Conservation (phyloP, 2,797 vertebrate genomes). For the Chiropotes sagulatus region DNA sequence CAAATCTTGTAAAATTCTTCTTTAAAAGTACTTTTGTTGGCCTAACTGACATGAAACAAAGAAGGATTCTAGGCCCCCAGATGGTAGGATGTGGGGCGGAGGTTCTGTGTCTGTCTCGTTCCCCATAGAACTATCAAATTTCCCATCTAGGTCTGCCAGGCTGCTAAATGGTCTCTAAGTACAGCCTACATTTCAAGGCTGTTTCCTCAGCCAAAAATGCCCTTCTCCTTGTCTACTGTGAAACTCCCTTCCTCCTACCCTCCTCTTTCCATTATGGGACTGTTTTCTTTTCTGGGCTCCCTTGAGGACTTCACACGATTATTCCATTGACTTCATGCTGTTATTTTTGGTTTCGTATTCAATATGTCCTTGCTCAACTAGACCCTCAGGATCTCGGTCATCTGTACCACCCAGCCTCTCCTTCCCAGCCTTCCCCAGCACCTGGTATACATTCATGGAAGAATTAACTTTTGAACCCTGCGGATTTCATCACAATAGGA, state of each 20-base stretch:
- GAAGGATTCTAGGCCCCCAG: background rate
- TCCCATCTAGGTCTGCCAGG: background rate
- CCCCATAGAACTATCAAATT: background rate
- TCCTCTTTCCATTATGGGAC: background rate
- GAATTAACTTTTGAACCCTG: background rate
- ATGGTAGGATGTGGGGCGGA: background rate
- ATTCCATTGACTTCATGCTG: background rate
- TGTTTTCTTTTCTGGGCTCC: background rate
- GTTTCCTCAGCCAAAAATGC: background rate
- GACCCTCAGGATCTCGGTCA: background rate
- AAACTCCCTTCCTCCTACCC: background rate
- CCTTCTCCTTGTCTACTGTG: background rate
- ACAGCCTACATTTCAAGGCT: background rate
- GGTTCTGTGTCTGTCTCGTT: background rate
- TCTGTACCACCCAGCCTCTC: background rate
- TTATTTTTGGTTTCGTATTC: constrained; percentile 15
- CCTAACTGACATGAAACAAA: background rate
- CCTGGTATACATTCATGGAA: background rate
- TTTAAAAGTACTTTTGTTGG: background rate
- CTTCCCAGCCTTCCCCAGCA: background rate
- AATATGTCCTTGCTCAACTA: background rate
- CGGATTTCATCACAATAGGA: background rate
- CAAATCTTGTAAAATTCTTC: background rate
- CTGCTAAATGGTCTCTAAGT: background rate
- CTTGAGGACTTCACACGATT: background rate